Evolutionary conservation across 1,140 invertebrate species (phyloP).

Genomic region (Leptoteleia sp.): DNA sequence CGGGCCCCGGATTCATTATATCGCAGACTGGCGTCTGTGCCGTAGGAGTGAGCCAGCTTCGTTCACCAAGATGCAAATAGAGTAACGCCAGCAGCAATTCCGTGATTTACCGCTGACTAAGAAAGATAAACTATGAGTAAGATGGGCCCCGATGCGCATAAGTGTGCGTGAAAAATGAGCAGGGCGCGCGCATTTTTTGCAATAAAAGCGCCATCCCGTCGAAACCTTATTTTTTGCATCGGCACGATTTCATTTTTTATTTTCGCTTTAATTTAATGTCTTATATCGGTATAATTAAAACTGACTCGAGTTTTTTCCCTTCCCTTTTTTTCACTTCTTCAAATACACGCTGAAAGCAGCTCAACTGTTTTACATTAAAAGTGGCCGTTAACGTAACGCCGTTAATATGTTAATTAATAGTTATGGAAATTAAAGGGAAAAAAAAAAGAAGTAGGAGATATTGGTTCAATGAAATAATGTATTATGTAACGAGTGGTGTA

Average conservation of each 20-base stretch:
- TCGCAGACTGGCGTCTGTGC: constrained; percentile 37
- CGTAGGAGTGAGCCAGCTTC: constrained; percentile 27
- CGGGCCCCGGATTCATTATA: constrained; percentile 53
- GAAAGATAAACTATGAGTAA: constrained; percentile 43
- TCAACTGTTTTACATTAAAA: no score
- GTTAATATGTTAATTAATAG: no score
- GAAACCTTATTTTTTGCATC: constrained; percentile 5
- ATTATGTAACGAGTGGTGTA: no score
- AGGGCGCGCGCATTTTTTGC: constrained; percentile 10
- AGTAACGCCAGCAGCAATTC: constrained; percentile 73
- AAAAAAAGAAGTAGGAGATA: no score
- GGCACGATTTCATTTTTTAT: constrained; percentile 4
- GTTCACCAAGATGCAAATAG: constrained; percentile 71
- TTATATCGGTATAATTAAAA: constrained; percentile 1
- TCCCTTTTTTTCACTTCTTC: no score
- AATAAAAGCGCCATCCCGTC: constrained; percentile 20
- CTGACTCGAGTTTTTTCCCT: neutral
- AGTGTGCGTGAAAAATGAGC: constrained; percentile 27
- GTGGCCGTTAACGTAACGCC: no score
- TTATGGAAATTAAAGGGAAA: no score
- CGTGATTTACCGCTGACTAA: constrained; percentile 70
- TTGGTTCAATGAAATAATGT: no score
- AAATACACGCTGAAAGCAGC: no score
- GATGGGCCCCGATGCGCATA: constrained; percentile 24
- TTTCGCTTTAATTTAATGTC: neutral